Conservation (phyloP, 2,797 vertebrate genomes). For the Ctenosaura bakeri region DNA sequence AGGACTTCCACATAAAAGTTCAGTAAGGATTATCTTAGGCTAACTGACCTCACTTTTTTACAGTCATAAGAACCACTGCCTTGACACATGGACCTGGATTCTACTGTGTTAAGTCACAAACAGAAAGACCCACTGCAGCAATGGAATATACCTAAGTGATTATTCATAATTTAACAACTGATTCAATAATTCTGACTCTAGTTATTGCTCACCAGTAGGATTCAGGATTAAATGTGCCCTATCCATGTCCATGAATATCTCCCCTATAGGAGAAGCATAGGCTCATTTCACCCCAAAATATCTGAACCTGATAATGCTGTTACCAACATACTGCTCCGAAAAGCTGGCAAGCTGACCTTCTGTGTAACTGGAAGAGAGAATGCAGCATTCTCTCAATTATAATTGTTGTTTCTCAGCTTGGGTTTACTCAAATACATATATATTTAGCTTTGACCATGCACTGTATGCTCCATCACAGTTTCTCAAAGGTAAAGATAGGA, state of each 20-base stretch:
- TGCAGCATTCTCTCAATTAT: conserved; percentile 32
- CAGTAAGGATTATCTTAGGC: background rate
- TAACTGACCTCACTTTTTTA: background rate
- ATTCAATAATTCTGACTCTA: too few relatives aligned
- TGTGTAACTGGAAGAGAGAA: background rate
- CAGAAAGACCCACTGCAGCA: too few relatives aligned
- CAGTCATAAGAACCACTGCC: background rate
- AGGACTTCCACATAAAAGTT: background rate
- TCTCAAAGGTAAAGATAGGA: background rate
- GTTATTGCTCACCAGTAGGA: too few relatives aligned
- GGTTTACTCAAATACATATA: background rate
- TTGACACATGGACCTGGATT: background rate
- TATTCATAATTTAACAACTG: too few relatives aligned
- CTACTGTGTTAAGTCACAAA: too few relatives aligned
- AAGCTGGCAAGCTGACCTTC: conserved; percentile 1
- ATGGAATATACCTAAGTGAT: too few relatives aligned
- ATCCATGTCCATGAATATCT: background rate
- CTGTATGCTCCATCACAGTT: background rate
- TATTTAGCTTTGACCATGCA: conserved; percentile 1
- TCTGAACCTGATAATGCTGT: background rate
- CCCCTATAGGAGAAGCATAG: background rate
- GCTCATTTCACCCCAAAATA: too few relatives aligned
- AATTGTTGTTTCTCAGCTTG: background rate
- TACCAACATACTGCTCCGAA: background rate
- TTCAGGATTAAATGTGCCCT: too few relatives aligned